A percentile compares a stretch with the other conserved stretches of the same genome.
phyloP scores from a whole-genome alignment of 2,113 vertebrate genomes.

The Pluvialis apricaria region DNA sequence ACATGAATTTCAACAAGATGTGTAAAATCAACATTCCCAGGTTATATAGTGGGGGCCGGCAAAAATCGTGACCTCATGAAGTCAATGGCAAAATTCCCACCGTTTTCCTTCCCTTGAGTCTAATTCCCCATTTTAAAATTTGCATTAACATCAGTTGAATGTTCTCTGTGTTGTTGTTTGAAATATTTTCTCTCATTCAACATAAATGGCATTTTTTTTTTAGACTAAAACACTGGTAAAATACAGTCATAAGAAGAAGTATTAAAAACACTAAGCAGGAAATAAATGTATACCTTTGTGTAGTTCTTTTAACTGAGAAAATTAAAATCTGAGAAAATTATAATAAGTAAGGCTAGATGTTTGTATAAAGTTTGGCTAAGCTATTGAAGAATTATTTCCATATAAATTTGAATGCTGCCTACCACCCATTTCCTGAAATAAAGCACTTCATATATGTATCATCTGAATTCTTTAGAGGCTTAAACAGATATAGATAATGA shows the following conservation, averaged over 20 bases:
- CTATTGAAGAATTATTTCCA: neutral
- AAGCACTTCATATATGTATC: neutral
- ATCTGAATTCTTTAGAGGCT: neutral
- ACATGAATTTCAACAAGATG: neutral
- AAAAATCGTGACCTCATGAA: neutral
- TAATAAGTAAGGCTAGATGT: neutral
- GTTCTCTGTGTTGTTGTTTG: neutral
- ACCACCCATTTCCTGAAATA: neutral
- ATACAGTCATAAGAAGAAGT: neutral
- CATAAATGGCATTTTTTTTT: neutral
- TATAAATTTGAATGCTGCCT: neutral
- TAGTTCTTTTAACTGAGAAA: neutral
- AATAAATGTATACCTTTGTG: neutral
- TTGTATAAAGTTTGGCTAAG: neutral
- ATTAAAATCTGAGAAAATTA: neutral
- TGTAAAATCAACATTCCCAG: neutral
- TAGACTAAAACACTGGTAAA: neutral
- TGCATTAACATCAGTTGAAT: neutral
- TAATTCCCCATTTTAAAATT: neutral
- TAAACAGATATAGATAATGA: neutral
- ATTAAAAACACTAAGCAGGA: neutral
- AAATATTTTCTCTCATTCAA: neutral
- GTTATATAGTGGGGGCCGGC: neutral
- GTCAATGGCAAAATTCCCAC: neutral
- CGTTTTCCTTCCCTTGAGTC: neutral